A percentile compares a stretch with the other conserved stretches of the same genome.
Evolutionary conservation across 1,140 invertebrate species (phyloP).

Genomic region (Popillia japonica): DNA sequence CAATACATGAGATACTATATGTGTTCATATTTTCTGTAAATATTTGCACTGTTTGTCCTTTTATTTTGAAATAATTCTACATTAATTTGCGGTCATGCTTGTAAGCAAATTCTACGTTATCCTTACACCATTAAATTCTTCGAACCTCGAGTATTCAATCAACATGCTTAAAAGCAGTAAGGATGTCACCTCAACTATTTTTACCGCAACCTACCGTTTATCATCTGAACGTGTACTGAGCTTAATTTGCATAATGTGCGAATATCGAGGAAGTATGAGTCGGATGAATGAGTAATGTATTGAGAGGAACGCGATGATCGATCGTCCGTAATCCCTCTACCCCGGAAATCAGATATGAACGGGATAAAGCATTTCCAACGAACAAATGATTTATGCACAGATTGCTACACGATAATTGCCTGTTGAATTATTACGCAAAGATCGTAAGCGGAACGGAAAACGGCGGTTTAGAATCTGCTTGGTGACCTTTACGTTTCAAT

Average conservation of each 20-base stretch:
- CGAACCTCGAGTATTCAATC: too few species aligned
- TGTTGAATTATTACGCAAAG: constrained; percentile 25
- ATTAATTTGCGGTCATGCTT: too few species aligned
- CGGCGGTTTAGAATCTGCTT: constrained; percentile 28
- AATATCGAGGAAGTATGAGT: constrained; percentile 2
- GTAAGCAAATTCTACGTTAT: too few species aligned
- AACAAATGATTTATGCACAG: constrained; percentile 35
- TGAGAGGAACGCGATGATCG: constrained; percentile 22
- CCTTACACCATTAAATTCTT: too few species aligned
- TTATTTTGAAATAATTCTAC: too few species aligned
- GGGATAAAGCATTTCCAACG: constrained; percentile 24
- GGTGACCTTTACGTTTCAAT: constrained; percentile 29
- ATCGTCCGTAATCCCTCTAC: constrained; percentile 22
- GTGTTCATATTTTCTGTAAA: too few species aligned
- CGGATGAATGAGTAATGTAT: constrained; percentile 32
- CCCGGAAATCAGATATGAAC: constrained; percentile 34
- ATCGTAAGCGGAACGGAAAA: constrained; percentile 25
- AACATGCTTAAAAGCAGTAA: background rate
- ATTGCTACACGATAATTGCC: constrained; percentile 34
- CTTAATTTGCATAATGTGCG: constrained; percentile 27
- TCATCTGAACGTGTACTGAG: background rate
- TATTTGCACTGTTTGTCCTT: too few species aligned
- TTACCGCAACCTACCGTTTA: background rate
- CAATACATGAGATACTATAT: too few species aligned
- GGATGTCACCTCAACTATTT: background rate